Percentiles rank a stretch among this genome's conserved stretches.
phyloP scores from a whole-genome alignment of 2,888 invertebrate genomes.

The Hemithea aestivaria region DNA sequence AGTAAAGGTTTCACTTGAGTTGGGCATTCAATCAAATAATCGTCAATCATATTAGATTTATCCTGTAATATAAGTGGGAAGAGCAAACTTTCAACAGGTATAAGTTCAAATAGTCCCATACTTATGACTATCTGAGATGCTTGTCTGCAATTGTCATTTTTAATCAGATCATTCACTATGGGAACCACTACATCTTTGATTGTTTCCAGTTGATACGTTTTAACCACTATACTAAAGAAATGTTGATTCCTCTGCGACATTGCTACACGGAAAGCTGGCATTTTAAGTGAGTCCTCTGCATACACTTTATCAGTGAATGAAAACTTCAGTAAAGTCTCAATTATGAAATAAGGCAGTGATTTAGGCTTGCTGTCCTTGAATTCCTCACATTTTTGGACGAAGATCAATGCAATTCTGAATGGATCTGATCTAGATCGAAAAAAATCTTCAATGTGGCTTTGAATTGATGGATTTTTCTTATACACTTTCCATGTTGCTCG shows the following conservation, averaged over 20 bases:
- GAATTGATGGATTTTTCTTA: slow-evolving; percentile 78
- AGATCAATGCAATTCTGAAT: slow-evolving; percentile 77
- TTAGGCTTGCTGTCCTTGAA: slow-evolving; percentile 81
- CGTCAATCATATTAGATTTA: slow-evolving; percentile 86
- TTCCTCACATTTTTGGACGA: slow-evolving; percentile 81
- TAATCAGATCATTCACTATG: slow-evolving; percentile 76
- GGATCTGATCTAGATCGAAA: slow-evolving; percentile 77
- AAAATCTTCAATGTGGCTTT: slow-evolving; percentile 66
- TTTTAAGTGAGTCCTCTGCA: slow-evolving; percentile 78
- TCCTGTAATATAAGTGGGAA: slow-evolving; percentile 91
- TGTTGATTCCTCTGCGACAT: slow-evolving; percentile 82
- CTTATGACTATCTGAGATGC: slow-evolving; percentile 85
- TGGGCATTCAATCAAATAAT: slow-evolving; percentile 83
- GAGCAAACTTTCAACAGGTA: slow-evolving; percentile 84
- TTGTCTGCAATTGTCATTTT: slow-evolving; percentile 82
- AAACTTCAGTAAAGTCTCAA: slow-evolving; percentile 80
- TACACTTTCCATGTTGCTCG: slow-evolving; percentile 67
- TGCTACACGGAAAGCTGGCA: slow-evolving; percentile 86
- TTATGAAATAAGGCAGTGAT: slow-evolving; percentile 80
- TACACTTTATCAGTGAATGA: slow-evolving; percentile 49
- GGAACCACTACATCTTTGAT: slow-evolving; percentile 82
- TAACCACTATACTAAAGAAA: slow-evolving; percentile 81
- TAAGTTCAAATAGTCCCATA: slow-evolving; percentile 82
- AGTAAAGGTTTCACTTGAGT: slow-evolving; percentile 83
- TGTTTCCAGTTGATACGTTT: slow-evolving; percentile 81